Evolutionary conservation across 2,888 invertebrate genomes (phyloP).

Genomic region (Andrena marginata): DNA sequence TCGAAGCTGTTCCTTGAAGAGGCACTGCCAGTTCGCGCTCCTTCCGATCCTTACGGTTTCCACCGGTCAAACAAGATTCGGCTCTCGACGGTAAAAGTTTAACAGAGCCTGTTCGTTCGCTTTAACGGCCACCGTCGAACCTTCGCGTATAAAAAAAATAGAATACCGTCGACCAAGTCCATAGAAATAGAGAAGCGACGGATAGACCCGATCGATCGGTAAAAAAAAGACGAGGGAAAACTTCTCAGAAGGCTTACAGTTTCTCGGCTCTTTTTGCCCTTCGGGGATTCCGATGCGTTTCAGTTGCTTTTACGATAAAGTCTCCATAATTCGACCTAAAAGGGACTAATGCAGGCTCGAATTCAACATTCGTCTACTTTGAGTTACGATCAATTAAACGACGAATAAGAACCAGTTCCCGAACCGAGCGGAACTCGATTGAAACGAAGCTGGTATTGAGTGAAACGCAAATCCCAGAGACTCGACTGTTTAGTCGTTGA

Average conservation of each 20-base stretch:
- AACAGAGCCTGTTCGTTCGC: constrained; percentile 14
- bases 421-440: too few species aligned
- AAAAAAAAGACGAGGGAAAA: background rate
- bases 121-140: constrained; percentile 4
- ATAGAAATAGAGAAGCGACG: background rate
- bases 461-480: too few species aligned
- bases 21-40: constrained; percentile 1
- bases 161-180: background rate
- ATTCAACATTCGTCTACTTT: background rate
- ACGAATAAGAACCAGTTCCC: background rate
- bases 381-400: background rate
- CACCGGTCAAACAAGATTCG: constrained; percentile 1
- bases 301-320: background rate
- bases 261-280: background rate
- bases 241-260: background rate
- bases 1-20: constrained; percentile 21
- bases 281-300: background rate
- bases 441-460: too few species aligned
- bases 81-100: constrained; percentile 47
- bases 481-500: too few species aligned
- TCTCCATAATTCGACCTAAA: background rate
- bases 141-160: background rate
- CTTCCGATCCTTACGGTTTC: background rate
- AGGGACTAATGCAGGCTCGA: too few species aligned
- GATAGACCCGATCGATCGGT: background rate